Evolutionary conservation across 92 coral and sea anemone species (phyloP), one percentile per base, ranked within the genome.

Genomic region (Actinernus sp.): DNA sequence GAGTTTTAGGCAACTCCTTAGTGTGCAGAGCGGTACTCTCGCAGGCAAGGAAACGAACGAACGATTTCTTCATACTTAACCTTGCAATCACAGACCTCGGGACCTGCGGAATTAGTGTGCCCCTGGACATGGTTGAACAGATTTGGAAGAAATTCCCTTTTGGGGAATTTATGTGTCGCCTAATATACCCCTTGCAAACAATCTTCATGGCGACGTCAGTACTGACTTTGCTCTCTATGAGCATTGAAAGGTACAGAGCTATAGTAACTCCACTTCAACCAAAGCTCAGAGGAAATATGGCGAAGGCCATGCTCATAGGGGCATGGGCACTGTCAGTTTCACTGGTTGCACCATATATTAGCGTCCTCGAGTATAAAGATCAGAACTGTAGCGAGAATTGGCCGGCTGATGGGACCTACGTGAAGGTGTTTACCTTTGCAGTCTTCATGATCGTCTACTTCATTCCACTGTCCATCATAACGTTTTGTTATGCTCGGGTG

Each of bases 161-260:
- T 51, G 93, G 93, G 0, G 10, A 43, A 0, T 59, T 64, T 10
- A 29, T 88, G 54, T 88, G 93, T 25, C 64, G 75, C 37, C 27
- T 88, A n/a, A 73, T 88, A 10, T 88, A 88, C 31, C 93, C 93
- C 3, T 41, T 82, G 19, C 93, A 88, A 57, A 82, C 93, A 6
- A 37, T 88, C 18, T 62, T 88, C 23, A 76, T 88, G 89, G 59
- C 69, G 0, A 66, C 80, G 7, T 88, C 93, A 18, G 93, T 88
- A 21, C 18, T 88, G 28, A 88, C 93, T 27, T 45, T 88, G 24
- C 26, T 88, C 38, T 75, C 49, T 26, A 36, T 88, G 51, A 76
- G 93, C 43, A 7, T 59, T 2, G 93, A 88, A 57, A 60, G 89
- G 20, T 79, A 83, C 54, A 68, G 82, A 16, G 90, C 77, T 7